A percentile compares a stretch with the other conserved stretches of the same genome.
Conservation (phyloP, 2,113 vertebrate genomes). For the Oxygymnocypris stewartii region DNA sequence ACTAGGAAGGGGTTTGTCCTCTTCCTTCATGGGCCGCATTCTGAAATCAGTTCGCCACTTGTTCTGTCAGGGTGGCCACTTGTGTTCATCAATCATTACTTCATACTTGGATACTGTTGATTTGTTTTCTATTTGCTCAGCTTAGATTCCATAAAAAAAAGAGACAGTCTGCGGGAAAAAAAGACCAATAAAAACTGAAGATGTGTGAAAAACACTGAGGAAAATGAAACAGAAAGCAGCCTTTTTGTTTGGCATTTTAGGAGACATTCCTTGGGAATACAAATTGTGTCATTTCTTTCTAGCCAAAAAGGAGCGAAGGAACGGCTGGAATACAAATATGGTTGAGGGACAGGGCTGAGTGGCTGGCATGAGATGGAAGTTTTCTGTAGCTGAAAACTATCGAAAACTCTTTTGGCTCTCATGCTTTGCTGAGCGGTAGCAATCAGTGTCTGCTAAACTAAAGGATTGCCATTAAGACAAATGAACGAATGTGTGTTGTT, state of each 20-base stretch:
- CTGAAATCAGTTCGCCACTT: constrained; percentile 38
- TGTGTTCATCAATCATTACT: constrained; percentile 60
- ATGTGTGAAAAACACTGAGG: constrained; percentile 46
- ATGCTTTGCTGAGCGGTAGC: background rate
- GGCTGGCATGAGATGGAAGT: constrained; percentile 24
- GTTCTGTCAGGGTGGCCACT: constrained; percentile 51
- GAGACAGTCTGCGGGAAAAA: constrained; percentile 35
- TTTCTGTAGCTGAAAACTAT: constrained; percentile 27
- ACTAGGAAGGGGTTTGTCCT: constrained; percentile 45
- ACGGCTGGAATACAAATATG: constrained; percentile 54
- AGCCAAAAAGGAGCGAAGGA: constrained; percentile 23
- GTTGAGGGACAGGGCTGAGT: constrained; percentile 26
- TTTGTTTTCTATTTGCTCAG: constrained; percentile 42
- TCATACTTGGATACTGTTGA: constrained; percentile 36
- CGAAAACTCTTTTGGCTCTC: background rate
- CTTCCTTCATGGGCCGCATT: constrained; percentile 40
- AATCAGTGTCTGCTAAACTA: background rate
- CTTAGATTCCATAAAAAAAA: constrained; percentile 44
- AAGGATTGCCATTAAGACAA: constrained; percentile 3
- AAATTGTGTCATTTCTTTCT: constrained; percentile 61
- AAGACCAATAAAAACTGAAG: constrained; percentile 34
- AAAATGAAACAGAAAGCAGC: constrained; percentile 50
- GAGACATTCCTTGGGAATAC: constrained; percentile 64
- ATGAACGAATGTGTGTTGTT: background rate
- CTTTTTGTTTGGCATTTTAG: constrained; percentile 52